Percentiles rank a stretch among this genome's conserved stretches.
These are phyloP conservation scores for Etia nguti DNA, from an alignment of 2,113 vertebrate genomes.

Conservation along the genomic window DNA sequence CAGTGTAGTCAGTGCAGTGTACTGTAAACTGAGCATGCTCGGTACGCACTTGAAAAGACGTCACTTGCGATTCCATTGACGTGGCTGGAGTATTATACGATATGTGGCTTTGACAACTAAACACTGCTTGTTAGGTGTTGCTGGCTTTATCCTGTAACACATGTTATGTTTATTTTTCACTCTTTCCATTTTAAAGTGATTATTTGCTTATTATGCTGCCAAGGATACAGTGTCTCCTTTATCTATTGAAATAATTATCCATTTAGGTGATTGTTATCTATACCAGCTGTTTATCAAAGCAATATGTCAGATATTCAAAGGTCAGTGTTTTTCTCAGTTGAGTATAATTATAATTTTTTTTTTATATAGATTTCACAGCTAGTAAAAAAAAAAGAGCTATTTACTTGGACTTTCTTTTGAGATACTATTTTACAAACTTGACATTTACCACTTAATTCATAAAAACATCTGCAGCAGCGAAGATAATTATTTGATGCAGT, in stretches of 20 bases:
- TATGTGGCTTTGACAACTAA: background rate
- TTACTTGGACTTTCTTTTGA: background rate
- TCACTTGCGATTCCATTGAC: background rate
- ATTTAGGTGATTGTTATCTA: background rate
- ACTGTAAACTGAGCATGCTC: background rate
- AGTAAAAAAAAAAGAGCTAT: background rate
- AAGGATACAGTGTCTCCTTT: background rate
- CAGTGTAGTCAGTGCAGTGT: background rate
- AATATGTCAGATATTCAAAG: background rate
- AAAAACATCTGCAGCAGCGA: accelerated
- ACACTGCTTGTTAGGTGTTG: background rate
- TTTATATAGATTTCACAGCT: background rate
- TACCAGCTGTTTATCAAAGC: background rate
- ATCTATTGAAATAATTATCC: background rate
- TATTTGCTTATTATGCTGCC: background rate
- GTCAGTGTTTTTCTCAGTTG: background rate
- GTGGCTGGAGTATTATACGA: background rate
- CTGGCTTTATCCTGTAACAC: background rate
- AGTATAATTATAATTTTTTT: background rate
- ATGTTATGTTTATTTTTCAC: background rate
- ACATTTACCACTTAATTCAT: background rate
- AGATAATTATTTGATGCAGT: background rate
- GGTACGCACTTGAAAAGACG: background rate
- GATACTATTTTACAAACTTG: background rate
- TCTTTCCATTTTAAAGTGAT: background rate